phyloP scores from a whole-genome alignment of 2,888 invertebrate genomes.

The Corbicula japonica region DNA sequence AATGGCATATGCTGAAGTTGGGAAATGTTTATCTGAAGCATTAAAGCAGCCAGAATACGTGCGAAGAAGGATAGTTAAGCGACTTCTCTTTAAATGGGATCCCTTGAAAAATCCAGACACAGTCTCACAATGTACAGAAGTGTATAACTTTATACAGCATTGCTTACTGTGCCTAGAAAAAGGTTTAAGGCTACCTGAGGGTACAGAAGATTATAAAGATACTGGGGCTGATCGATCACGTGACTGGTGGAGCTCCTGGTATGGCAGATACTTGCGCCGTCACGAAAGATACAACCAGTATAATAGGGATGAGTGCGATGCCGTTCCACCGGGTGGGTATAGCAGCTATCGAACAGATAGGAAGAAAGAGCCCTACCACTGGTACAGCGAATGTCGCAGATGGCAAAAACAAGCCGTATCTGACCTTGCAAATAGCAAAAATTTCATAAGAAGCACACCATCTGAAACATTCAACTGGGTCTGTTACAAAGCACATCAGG shows the following conservation, averaged over 20 bases:
- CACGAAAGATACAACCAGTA: no score
- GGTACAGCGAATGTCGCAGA: no score
- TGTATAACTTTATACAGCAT: slow-evolving; percentile 66
- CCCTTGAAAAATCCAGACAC: slow-evolving; percentile 73
- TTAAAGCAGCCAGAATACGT: slow-evolving; percentile 49
- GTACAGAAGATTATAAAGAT: slow-evolving; percentile 48
- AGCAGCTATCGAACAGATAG: no score
- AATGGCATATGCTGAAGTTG: slow-evolving; percentile 55
- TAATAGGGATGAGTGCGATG: no score
- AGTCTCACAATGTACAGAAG: slow-evolving; percentile 58
- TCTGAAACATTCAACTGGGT: no score
- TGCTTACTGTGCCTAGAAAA: slow-evolving; percentile 57
- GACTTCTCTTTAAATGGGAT: slow-evolving; percentile 71
- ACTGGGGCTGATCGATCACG: background rate
- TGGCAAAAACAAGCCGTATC: no score
- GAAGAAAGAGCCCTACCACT: no score
- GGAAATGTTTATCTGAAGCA: slow-evolving; percentile 57
- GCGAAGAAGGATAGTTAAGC: slow-evolving; percentile 59
- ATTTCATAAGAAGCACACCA: no score
- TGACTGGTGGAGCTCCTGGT: background rate
- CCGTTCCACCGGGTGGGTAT: no score
- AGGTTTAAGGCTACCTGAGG: slow-evolving; percentile 40
- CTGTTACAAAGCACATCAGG: no score
- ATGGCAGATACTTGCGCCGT: slow-evolving; percentile 18
- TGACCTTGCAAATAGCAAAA: no score